Conservation (phyloP, 2,888 invertebrate genomes). For the Reticulitermes lucifugus region DNA sequence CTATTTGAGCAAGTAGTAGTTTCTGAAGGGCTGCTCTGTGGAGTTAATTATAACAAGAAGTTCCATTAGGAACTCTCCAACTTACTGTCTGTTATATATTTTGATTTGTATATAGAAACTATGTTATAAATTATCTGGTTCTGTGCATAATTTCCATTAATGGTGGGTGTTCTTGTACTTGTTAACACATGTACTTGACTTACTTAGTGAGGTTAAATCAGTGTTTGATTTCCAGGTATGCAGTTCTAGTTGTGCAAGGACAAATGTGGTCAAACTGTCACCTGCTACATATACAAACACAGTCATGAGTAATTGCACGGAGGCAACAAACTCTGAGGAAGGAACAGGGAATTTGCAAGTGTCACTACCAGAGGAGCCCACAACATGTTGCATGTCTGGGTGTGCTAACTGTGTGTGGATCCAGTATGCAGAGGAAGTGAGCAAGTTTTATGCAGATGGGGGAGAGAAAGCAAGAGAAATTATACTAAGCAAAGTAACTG, state of each 20-base stretch:
- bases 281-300: background rate
- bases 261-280: background rate
- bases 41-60: too few species aligned
- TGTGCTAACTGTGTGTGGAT: constrained; percentile 96
- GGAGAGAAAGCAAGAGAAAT: constrained; percentile 75
- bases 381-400: constrained; percentile 91
- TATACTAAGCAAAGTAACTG: constrained; percentile 80
- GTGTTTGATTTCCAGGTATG: background rate
- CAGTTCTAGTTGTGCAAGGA: background rate
- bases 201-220: background rate
- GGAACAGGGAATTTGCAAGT: background rate
- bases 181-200: too few species aligned
- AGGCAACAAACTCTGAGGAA: background rate
- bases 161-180: too few species aligned
- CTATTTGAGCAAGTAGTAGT: too few species aligned
- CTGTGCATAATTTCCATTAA: too few species aligned
- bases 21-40: too few species aligned
- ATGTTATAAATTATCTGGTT: too few species aligned
- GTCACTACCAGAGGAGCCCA: constrained; percentile 74
- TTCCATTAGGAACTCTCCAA: too few species aligned
- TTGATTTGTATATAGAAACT: too few species aligned
- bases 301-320: background rate
- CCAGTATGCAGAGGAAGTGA: constrained; percentile 85
- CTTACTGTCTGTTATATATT: too few species aligned
- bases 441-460: constrained; percentile 72